Evolutionary conservation across 2,797 vertebrate genomes (phyloP).

Genomic region (Pipistrellus pipistrellus): DNA sequence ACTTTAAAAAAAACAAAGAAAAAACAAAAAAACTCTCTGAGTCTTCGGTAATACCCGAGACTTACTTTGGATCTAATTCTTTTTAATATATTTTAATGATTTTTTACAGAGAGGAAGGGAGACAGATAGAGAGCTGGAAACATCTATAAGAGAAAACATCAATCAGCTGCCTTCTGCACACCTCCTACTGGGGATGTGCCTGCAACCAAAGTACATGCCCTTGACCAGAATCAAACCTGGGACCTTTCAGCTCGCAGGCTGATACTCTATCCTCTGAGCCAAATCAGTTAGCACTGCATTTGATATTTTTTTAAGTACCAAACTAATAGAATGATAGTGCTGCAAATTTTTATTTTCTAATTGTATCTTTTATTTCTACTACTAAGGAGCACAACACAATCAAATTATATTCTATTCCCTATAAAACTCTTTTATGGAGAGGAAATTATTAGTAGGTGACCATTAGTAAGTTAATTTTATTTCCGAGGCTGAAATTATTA

Average conservation of each 20-base stretch:
- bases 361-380: slow-evolving; percentile 21
- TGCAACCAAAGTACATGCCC: no score
- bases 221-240: no score
- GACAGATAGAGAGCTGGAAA: no score
- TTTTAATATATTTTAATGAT: background rate
- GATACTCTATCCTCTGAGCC: no score
- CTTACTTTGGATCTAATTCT: background rate
- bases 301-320: background rate
- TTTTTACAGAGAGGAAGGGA: no score
- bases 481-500: background rate
- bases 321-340: background rate
- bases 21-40: background rate
- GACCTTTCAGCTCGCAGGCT: no score
- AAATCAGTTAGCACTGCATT: no score
- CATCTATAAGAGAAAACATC: no score
- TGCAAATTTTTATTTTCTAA: slow-evolving; percentile 30
- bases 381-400: background rate
- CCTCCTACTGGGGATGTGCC: no score
- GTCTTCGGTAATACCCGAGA: background rate
- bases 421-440: background rate
- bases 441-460: background rate
- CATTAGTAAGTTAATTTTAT: slow-evolving; percentile 27
- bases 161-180: no score
- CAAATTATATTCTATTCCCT: background rate
- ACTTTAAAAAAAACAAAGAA: background rate